Percentiles rank a stretch among this genome's conserved stretches.
Evolutionary conservation across 2,113 vertebrate species (phyloP).

Genomic region (Zootoca vivipara): DNA sequence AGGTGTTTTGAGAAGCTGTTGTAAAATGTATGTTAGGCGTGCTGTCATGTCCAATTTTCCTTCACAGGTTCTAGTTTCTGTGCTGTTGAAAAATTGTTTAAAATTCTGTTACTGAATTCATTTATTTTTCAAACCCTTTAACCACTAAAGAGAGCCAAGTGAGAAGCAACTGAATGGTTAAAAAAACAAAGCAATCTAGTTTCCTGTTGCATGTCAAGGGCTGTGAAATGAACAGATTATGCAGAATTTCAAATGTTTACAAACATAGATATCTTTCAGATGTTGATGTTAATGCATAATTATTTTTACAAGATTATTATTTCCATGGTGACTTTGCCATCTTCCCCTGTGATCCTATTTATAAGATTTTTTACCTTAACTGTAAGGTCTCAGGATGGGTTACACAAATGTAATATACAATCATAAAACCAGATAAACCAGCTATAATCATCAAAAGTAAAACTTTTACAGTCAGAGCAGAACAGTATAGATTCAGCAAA

Average conservation of each 20-base stretch:
- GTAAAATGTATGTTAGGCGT: neutral
- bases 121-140: neutral
- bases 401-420: neutral
- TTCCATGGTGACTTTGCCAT: neutral
- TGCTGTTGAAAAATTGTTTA: neutral
- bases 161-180: neutral
- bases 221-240: neutral
- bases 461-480: too few relatives aligned
- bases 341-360: neutral
- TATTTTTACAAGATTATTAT: neutral
- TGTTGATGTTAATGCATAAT: neutral
- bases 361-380: neutral
- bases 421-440: neutral
- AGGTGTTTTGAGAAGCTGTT: constrained; percentile 11
- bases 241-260: neutral
- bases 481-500: too few relatives aligned
- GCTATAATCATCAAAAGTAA: too few relatives aligned
- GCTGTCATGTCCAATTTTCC: neutral
- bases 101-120: neutral
- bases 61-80: neutral
- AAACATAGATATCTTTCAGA: neutral
- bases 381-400: neutral
- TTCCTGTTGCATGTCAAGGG: too few relatives aligned
- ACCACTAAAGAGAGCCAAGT: neutral
- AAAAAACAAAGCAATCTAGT: neutral